A percentile compares a stretch with the other conserved stretches of the same genome.
phyloP scores from a whole-genome alignment of 2,113 vertebrate species.

The Australoheros scitulus region DNA sequence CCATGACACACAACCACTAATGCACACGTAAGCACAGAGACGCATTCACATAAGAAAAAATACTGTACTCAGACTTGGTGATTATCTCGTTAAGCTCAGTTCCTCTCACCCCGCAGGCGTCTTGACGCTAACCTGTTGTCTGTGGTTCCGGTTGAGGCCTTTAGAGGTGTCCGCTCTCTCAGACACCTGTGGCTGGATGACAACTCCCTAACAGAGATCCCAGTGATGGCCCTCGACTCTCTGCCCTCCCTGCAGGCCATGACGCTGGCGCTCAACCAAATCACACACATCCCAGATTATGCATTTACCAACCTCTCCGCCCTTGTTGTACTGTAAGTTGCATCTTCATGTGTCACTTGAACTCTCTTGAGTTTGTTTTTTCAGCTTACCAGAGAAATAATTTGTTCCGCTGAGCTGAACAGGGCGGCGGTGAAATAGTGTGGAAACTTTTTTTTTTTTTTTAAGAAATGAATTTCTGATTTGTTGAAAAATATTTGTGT shows the following conservation, averaged over 20 bases:
- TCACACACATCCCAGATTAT: constrained; percentile 88
- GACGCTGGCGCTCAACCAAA: constrained; percentile 95
- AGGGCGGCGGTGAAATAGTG: not conserved
- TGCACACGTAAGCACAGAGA: constrained; percentile 20
- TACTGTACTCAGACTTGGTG: constrained; percentile 18
- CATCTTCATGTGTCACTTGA: constrained; percentile 27
- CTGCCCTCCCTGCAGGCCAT: constrained; percentile 93
- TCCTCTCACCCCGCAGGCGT: constrained; percentile 81
- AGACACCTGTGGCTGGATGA: constrained; percentile 97
- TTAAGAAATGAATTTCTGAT: constrained; percentile 16
- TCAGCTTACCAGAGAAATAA: not conserved
- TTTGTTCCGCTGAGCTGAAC: constrained; percentile 15
- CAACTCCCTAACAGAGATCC: constrained; percentile 91
- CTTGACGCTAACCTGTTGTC: constrained; percentile 94
- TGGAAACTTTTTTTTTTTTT: not conserved
- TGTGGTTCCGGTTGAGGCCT: constrained; percentile 87
- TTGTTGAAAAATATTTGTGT: constrained; percentile 39
- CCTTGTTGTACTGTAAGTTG: constrained; percentile 93
- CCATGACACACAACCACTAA: constrained; percentile 42
- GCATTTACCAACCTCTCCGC: constrained; percentile 94
- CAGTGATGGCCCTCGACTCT: constrained; percentile 86
- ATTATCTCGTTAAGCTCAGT: constrained; percentile 55
- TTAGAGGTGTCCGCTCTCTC: constrained; percentile 86
- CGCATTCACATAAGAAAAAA: constrained; percentile 29
- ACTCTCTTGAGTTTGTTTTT: constrained; percentile 3